These are phyloP conservation scores for Neodontobutis hainanensis DNA, from an alignment of 2,113 vertebrate genomes.

Conservation along the genomic window DNA sequence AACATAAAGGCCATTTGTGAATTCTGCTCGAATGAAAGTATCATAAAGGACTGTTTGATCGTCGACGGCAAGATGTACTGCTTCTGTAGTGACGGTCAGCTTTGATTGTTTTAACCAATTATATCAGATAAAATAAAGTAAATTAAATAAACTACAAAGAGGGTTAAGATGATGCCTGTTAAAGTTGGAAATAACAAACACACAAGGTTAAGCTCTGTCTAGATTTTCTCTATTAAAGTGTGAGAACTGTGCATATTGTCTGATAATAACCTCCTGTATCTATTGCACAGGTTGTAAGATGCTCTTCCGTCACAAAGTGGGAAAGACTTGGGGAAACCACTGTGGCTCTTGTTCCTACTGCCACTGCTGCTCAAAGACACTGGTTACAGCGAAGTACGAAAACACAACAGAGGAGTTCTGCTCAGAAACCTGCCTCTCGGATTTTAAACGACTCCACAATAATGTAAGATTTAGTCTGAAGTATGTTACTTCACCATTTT, in stretches of 20 bases:
- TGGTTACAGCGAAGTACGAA: constrained; percentile 79
- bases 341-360: constrained; percentile 90
- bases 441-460: constrained; percentile 82
- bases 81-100: constrained; percentile 93
- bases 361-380: constrained; percentile 80
- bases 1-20: constrained; percentile 84
- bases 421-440: constrained; percentile 86
- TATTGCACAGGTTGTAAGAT: constrained; percentile 84
- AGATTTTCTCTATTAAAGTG: not conserved
- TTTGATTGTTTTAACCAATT: no score
- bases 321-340: constrained; percentile 85
- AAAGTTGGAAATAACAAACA: no score
- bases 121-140: no score
- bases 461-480: constrained; percentile 71
- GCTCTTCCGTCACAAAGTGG: constrained; percentile 86
- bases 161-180: no score
- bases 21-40: constrained; percentile 88
- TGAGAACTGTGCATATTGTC: not conserved
- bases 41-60: constrained; percentile 83
- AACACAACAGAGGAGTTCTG: constrained; percentile 86
- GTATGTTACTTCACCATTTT: no score
- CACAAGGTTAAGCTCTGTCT: no score
- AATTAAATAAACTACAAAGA: no score
- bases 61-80: constrained; percentile 82
- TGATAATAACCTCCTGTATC: not conserved